These are phyloP conservation scores for Drosophila lacteicornis DNA, from an alignment of 1,140 invertebrate species.

Conservation along the genomic window DNA sequence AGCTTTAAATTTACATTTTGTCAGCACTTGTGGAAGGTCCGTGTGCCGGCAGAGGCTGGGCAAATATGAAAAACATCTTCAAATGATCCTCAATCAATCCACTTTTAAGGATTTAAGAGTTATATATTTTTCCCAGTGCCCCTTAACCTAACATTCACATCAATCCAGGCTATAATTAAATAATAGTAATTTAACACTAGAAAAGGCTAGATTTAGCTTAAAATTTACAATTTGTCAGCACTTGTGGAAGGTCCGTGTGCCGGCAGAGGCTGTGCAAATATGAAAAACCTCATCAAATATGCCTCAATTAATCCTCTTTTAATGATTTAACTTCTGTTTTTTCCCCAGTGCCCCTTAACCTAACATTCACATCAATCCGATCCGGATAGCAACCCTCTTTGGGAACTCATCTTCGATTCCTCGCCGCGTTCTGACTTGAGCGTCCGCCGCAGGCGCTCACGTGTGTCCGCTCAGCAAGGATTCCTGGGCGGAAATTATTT, in stretches of 20 bases:
- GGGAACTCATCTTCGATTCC: slow-evolving; percentile 21
- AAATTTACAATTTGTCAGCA: no score
- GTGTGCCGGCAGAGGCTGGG: no score
- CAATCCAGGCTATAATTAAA: no score
- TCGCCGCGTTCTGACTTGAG: slow-evolving; percentile 1
- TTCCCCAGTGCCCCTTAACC: slow-evolving; percentile 3
- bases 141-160: slow-evolving; percentile 7
- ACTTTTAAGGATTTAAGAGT: neutral
- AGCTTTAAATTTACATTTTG: no score
- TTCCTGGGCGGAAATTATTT: slow-evolving; percentile 72
- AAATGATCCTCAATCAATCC: neutral
- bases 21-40: no score
- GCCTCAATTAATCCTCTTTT: no score
- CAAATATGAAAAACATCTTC: neutral
- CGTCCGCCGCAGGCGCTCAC: slow-evolving; percentile 57
- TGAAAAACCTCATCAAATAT: neutral
- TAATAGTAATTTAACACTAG: no score
- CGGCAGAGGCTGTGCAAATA: neutral
- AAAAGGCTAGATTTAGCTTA: no score
- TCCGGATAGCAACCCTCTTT: slow-evolving; percentile 1
- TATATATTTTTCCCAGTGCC: slow-evolving; percentile 1
- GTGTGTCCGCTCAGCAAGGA: slow-evolving; percentile 63
- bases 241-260: no score
- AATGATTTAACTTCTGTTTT: neutral
- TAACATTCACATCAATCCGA: neutral